Evolutionary conservation across 2,113 vertebrate species (phyloP).

Genomic region (Genyomyrus donnyi): DNA sequence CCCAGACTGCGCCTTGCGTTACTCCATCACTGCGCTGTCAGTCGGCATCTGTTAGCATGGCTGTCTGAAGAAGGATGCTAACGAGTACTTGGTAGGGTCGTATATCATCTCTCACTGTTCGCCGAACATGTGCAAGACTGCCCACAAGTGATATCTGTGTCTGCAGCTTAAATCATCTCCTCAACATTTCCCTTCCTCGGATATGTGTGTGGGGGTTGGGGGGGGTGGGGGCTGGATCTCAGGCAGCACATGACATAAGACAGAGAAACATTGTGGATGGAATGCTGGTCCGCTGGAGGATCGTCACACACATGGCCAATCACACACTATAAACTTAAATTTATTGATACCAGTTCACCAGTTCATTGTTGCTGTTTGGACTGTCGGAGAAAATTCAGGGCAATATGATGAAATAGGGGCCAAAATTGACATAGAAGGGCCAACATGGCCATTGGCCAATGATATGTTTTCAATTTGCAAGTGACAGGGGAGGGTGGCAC

Average conservation of each 20-base stretch:
- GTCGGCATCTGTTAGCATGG: not conserved
- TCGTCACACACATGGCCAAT: not conserved
- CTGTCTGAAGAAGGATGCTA: not conserved
- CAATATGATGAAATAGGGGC: not conserved
- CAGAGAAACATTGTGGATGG: not conserved
- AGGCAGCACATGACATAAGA: not conserved
- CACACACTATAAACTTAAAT: not conserved
- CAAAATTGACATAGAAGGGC: not conserved
- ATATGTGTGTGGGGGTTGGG: no score
- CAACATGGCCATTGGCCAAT: not conserved
- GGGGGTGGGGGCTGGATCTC: not conserved
- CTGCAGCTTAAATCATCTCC: constrained; percentile 1
- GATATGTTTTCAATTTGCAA: not conserved
- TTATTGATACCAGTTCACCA: not conserved
- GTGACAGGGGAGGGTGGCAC: not conserved
- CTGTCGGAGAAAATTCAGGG: not conserved
- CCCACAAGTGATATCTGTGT: not conserved
- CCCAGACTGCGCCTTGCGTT: not conserved
- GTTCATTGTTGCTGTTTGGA: not conserved
- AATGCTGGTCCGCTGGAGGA: not conserved
- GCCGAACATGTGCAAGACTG: not conserved
- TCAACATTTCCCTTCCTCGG: not conserved
- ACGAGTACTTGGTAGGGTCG: not conserved
- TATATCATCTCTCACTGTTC: not conserved
- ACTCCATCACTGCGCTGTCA: not conserved